Evolutionary conservation across 2,113 vertebrate genomes (phyloP).

Genomic region (Thermophis baileyi): DNA sequence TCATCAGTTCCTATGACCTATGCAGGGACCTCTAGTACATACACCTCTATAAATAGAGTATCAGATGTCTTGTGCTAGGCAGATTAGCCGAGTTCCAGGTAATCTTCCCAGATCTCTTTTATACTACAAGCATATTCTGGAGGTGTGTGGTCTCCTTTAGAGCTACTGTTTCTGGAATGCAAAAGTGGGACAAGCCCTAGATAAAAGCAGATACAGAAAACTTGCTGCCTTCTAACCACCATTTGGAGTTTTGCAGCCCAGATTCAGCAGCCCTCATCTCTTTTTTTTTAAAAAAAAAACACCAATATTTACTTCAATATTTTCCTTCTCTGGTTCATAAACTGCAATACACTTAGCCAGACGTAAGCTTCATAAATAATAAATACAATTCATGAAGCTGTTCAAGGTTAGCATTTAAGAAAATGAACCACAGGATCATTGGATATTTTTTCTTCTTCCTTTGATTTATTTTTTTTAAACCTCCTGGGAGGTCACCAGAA

Average conservation of each 20-base stretch:
- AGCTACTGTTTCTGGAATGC: neutral
- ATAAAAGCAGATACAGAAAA: neutral
- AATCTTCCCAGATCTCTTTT: neutral
- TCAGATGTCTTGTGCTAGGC: neutral
- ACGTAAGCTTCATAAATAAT: neutral
- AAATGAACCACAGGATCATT: neutral
- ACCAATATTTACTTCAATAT: neutral
- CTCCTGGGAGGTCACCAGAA: neutral
- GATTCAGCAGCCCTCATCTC: neutral
- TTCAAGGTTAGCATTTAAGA: neutral
- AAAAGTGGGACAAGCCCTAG: neutral
- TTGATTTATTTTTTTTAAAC: neutral
- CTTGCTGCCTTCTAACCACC: neutral
- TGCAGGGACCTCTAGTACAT: neutral
- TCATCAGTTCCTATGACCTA: conserved; percentile 1
- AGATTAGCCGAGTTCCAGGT: conserved; percentile 8
- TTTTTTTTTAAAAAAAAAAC: neutral
- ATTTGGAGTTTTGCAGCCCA: neutral
- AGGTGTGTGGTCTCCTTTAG: neutral
- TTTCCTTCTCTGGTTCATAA: neutral
- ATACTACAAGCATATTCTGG: neutral
- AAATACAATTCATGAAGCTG: neutral
- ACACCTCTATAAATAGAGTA: neutral
- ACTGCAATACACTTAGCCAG: neutral
- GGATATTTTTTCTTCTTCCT: neutral